Evolutionary conservation across 2,113 vertebrate species (phyloP).

Genomic region (Miniopterus natalensis): DNA sequence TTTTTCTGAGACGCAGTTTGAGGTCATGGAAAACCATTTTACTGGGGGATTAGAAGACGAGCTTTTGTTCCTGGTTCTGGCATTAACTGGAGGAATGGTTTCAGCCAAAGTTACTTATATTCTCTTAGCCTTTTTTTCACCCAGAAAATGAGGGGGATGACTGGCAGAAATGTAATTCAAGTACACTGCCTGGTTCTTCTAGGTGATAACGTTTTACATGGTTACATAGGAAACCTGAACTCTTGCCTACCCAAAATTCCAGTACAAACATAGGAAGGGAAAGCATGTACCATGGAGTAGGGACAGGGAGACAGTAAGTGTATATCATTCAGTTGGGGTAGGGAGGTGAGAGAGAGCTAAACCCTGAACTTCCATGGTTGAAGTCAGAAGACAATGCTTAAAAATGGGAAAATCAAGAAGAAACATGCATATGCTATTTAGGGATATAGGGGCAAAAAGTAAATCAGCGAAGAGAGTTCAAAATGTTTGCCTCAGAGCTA

Average conservation of each 20-base stretch:
- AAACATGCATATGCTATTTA: not conserved
- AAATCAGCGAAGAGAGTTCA: not conserved
- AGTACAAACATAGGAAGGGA: not conserved
- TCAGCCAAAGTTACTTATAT: conserved; percentile 30
- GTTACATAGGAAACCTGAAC: not conserved
- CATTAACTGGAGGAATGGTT: not conserved
- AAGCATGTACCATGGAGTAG: too few relatives aligned
- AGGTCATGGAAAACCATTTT: not conserved
- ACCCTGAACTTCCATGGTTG: not conserved
- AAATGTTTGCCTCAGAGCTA: not conserved
- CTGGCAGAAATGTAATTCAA: not conserved
- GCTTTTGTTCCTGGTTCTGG: conserved; percentile 4
- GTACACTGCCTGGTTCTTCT: not conserved
- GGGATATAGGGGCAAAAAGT: not conserved
- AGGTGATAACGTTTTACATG: not conserved
- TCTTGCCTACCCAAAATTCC: not conserved
- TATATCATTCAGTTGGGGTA: too few relatives aligned
- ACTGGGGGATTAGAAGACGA: not conserved
- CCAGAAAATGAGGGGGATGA: not conserved
- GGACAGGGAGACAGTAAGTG: not conserved
- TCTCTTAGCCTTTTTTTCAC: conserved; percentile 10
- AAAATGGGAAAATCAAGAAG: not conserved
- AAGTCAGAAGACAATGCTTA: not conserved
- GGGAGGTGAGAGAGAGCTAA: not conserved
- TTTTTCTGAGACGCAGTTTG: not conserved